Conservation (phyloP, 2,797 vertebrate species). For the Siniperca obscura region DNA sequence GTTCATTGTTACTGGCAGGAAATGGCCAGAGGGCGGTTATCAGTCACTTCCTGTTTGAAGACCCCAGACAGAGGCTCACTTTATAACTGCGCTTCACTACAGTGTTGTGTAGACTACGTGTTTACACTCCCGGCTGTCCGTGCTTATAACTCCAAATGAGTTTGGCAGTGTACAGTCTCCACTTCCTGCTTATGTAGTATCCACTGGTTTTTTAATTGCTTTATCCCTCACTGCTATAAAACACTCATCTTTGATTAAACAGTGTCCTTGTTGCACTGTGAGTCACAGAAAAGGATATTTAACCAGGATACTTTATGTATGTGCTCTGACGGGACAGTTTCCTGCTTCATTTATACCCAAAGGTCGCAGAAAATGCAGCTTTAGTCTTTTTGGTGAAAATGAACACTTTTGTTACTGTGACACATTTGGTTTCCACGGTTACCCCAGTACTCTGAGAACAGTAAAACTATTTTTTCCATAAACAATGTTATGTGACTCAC, state of each 20-base stretch:
- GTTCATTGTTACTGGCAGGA: constrained; percentile 57
- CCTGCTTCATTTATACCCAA: constrained; percentile 12
- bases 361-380: background rate
- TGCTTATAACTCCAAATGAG: constrained; percentile 25
- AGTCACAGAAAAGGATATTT: constrained; percentile 23
- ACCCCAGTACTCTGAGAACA: background rate
- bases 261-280: background rate
- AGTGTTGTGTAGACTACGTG: constrained; percentile 20
- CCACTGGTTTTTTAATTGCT: constrained; percentile 47
- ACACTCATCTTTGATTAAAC: constrained; percentile 63
- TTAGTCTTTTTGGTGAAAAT: background rate
- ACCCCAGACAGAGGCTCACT: constrained; percentile 15
- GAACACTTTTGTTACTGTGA: background rate
- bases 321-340: background rate
- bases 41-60: constrained; percentile 44
- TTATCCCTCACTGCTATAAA: constrained; percentile 45
- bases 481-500: background rate
- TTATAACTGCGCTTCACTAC: constrained; percentile 24
- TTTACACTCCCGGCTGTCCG: constrained; percentile 34
- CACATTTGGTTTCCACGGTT: background rate
- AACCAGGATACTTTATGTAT: background rate
- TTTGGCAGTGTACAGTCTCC: background rate
- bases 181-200: constrained; percentile 36
- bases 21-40: constrained; percentile 35
- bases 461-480: background rate